A percentile compares a stretch with the other conserved stretches of the same genome.
Evolutionary conservation across 2,113 vertebrate genomes (phyloP).

Genomic region (Sclerurus mexicanus): DNA sequence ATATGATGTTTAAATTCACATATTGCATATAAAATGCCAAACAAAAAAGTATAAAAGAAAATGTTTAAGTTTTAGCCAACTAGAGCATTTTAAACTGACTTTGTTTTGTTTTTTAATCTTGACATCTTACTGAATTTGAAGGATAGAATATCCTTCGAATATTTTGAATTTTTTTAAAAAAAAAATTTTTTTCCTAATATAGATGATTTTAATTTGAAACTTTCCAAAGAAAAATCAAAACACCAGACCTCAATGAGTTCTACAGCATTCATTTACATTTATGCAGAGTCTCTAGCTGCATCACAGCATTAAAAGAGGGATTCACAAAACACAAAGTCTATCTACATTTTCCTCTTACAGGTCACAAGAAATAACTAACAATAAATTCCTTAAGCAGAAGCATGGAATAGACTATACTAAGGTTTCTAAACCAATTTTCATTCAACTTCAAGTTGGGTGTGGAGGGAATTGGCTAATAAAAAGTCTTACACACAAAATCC

Average conservation of each 20-base stretch:
- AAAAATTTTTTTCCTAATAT: neutral
- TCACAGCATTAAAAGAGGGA: neutral
- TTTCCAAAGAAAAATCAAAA: neutral
- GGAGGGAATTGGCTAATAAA: constrained; percentile 61
- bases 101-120: neutral
- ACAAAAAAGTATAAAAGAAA: neutral
- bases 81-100: too few relatives aligned
- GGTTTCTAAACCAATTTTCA: constrained; percentile 54
- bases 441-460: constrained; percentile 17
- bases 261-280: neutral
- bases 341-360: neutral
- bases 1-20: neutral
- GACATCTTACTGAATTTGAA: neutral
- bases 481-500: constrained; percentile 53
- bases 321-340: neutral
- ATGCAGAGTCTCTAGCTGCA: neutral
- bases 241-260: neutral
- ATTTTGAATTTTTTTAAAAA: neutral
- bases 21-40: neutral
- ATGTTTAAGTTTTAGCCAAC: neutral
- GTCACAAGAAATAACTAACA: neutral
- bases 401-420: neutral
- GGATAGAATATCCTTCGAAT: neutral
- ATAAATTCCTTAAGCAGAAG: neutral
- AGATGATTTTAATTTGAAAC: neutral